A percentile compares a stretch with the other conserved stretches of the same genome.
Evolutionary conservation across 2,797 vertebrate genomes (phyloP).

Genomic region (Enoplosus armatus): DNA sequence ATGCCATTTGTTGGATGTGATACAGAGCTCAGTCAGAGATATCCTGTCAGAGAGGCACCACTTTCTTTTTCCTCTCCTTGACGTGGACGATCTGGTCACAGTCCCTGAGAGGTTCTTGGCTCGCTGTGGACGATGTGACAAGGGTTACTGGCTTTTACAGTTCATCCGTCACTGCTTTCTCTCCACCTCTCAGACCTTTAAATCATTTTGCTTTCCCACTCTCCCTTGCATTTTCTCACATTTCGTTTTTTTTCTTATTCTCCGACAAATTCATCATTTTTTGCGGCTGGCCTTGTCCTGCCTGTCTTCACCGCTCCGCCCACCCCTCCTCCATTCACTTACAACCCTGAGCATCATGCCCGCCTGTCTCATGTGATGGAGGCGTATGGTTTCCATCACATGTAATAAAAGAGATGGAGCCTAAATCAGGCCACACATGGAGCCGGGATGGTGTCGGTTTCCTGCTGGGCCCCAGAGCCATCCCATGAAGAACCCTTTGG

Average conservation of each 20-base stretch:
- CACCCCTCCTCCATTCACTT: constrained; percentile 28
- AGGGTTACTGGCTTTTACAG: constrained; percentile 25
- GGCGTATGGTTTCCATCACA: constrained; percentile 78
- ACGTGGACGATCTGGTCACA: constrained; percentile 34
- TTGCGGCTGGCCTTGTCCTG: constrained; percentile 19
- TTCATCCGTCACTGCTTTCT: constrained; percentile 47
- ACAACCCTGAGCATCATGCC: constrained; percentile 38
- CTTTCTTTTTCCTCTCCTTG: constrained; percentile 4
- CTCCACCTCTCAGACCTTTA: constrained; percentile 33
- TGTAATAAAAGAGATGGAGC: constrained; percentile 68
- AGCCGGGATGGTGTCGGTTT: constrained; percentile 66
- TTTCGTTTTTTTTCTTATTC: background rate
- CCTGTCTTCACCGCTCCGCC: constrained; percentile 32
- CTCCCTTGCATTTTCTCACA: constrained; percentile 3
- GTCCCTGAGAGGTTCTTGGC: constrained; percentile 50
- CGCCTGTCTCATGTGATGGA: constrained; percentile 50
- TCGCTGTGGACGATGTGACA: constrained; percentile 10
- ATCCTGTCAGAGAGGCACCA: constrained; percentile 41
- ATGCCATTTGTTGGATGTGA: constrained; percentile 40
- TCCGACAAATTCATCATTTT: background rate
- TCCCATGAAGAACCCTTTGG: constrained; percentile 61
- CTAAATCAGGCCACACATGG: constrained; percentile 77
- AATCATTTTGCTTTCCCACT: constrained; percentile 5
- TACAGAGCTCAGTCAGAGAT: constrained; percentile 33
- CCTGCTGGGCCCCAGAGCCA: constrained; percentile 57